phyloP scores from a whole-genome alignment of 2,113 vertebrate genomes.

The Vidua chalybeata region DNA sequence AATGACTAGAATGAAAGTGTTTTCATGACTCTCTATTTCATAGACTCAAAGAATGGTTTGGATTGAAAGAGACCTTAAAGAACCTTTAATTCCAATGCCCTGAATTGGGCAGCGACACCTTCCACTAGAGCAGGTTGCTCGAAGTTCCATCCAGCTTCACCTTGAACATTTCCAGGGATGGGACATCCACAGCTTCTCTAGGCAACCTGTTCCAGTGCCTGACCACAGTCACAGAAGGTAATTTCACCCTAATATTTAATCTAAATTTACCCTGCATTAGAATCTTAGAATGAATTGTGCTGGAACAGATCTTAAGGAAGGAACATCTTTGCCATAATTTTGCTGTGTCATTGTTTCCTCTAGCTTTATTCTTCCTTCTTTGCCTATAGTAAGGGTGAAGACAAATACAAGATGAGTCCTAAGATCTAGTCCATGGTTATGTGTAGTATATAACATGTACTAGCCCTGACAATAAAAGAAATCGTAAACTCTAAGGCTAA shows the following conservation, averaged over 20 bases:
- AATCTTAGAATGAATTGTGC: not conserved
- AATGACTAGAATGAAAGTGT: not conserved
- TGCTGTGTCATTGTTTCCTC: not conserved
- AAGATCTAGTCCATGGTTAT: not conserved
- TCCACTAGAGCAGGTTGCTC: not conserved
- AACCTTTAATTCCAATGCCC: not conserved
- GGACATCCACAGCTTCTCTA: not conserved
- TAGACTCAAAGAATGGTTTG: not conserved
- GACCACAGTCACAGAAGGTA: not conserved
- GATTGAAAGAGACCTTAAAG: not conserved
- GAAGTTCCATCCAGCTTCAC: not conserved
- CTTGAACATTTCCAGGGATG: not conserved
- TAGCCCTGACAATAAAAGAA: not conserved
- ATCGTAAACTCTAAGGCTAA: not conserved
- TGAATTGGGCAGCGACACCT: rapidly evolving
- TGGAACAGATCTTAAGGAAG: not conserved
- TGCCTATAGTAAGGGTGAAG: not conserved
- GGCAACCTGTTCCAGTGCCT: not conserved
- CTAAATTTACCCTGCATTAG: not conserved
- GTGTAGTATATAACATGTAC: not conserved
- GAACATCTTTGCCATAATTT: not conserved
- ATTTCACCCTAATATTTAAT: not conserved
- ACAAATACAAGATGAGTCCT: not conserved
- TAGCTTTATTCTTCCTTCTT: not conserved
- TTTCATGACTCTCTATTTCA: not conserved